phyloP scores from a whole-genome alignment of 2,113 vertebrate genomes.

The Phalacrocorax brasilianus region DNA sequence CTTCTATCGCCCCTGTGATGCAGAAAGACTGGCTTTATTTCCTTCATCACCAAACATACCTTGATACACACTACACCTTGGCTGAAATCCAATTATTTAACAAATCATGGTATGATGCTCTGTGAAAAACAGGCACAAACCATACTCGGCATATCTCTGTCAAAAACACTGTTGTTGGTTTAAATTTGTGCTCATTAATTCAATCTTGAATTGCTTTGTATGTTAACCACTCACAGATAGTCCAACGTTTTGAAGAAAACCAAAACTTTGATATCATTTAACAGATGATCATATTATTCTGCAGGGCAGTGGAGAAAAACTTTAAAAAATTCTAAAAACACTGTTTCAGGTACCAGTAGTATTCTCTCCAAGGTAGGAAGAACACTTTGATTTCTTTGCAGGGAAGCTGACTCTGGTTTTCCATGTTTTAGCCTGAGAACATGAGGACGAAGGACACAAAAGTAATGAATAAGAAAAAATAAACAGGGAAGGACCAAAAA shows the following conservation, averaged over 20 bases:
- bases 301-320: neutral
- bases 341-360: neutral
- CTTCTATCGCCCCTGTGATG: neutral
- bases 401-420: neutral
- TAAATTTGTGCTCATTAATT: neutral
- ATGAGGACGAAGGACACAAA: neutral
- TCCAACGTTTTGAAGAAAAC: neutral
- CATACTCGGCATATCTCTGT: neutral
- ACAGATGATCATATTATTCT: neutral
- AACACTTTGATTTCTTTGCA: neutral
- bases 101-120: fast-evolving
- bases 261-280: neutral
- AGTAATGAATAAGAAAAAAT: neutral
- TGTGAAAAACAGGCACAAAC: fast-evolving
- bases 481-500: neutral
- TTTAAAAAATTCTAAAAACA: neutral
- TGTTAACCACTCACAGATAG: neutral
- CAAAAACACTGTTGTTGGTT: neutral
- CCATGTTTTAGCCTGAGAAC: neutral
- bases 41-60: neutral
- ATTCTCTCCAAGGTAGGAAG: neutral
- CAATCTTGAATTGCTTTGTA: neutral
- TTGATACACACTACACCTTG: neutral
- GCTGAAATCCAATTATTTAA: neutral
- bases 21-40: neutral